Evolutionary conservation across 1,140 invertebrate species (phyloP), one percentile per base, ranked within the genome.

Genomic region (Gryllus bimaculatus): DNA sequence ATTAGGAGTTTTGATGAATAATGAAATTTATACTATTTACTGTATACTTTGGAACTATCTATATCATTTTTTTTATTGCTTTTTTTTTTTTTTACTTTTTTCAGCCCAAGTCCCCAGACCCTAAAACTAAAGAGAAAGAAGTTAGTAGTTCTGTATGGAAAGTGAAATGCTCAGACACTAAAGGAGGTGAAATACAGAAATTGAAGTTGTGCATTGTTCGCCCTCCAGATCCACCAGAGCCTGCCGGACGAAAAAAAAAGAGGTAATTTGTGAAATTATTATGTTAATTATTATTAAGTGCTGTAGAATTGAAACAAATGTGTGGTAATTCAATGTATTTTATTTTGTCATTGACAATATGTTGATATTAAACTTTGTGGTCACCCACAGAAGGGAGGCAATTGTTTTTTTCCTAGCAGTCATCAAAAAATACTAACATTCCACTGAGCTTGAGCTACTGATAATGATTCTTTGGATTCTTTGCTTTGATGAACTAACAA

Each of bases 161-260:
- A 83, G 87, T 88, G n/a, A 86, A 88, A 75, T 85, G 86, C 82
- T 85, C 87, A 0, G 87, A 88, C 81, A 87, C 87, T 12, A 87
- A 86, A 0, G 87, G 87, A 15, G 88, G 88, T 8, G 87, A 88
- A 82, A 88, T 88, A 82, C 87, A 88, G 76, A 89, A 88, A 81
- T 81, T 89, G 8, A 88, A 88, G 81, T 82, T 89, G 48, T 88
- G 86, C 80, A 84, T 87, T 79, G 86, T 87, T 77, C 85, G 86
- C 74, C 87, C 86, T 81, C 84, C 83, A 48, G 86, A 86, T 80
- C 85, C 86, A 81, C 83, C 84, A 73, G 78, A 79, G 10, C 78
- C 74, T n/a, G 26, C 39, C 8, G 21, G 74, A 49, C 20, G 74
- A 5, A 79, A 26, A 21, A 77, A 49, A 54, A 79, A 79, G 26